Percentiles rank a stretch among this genome's conserved stretches.
Conservation (phyloP, 2,113 vertebrate species). For the Turdus rufiventris region DNA sequence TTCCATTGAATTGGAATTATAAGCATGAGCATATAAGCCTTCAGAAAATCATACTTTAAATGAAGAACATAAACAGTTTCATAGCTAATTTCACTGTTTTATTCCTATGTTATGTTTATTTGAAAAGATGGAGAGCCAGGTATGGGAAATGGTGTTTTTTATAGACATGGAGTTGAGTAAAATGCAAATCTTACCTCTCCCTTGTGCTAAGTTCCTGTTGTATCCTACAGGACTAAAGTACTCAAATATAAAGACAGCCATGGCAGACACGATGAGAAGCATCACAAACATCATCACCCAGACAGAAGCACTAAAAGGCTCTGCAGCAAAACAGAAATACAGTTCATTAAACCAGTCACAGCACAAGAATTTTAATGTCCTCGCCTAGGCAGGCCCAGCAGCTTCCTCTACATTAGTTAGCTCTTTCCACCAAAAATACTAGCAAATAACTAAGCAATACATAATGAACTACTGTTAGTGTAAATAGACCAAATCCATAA, state of each 20-base stretch:
- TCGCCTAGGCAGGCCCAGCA: neutral
- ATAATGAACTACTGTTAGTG: neutral
- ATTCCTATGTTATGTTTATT: neutral
- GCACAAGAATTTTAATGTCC: constrained; percentile 10
- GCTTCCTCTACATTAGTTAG: neutral
- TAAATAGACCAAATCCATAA: neutral
- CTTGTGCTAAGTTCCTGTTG: constrained; percentile 93
- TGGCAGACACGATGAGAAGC: constrained; percentile 94
- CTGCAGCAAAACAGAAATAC: constrained; percentile 67
- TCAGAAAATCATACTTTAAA: neutral
- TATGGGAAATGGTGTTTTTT: neutral
- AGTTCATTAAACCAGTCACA: neutral
- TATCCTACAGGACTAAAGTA: constrained; percentile 97
- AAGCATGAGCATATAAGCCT: neutral
- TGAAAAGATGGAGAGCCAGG: neutral
- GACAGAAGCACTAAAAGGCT: constrained; percentile 98
- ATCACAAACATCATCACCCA: constrained; percentile 99
- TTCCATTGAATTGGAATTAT: neutral
- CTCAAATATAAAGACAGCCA: constrained; percentile 98
- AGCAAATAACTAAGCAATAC: neutral
- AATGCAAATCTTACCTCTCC: constrained; percentile 83
- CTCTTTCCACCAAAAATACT: neutral
- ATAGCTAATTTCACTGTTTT: neutral
- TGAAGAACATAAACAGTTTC: neutral
- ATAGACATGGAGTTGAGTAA: neutral